phyloP scores from a whole-genome alignment of 1,140 invertebrate species.

The Sycophila sp. region DNA sequence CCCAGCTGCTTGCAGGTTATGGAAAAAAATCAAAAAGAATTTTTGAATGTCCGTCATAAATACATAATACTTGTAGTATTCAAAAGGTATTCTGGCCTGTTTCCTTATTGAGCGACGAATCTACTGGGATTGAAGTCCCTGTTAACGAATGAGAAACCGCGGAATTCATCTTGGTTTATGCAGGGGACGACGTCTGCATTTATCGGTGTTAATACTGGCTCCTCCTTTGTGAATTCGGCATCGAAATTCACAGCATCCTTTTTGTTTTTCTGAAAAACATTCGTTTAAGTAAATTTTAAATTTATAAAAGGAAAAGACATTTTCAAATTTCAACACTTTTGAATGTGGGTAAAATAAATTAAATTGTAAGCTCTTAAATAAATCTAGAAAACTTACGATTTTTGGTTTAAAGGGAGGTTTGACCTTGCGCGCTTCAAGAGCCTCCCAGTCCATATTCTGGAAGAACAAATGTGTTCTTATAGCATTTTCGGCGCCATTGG shows the following conservation, averaged over 20 bases:
- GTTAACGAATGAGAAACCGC: conserved; percentile 97
- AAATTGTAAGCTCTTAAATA: too few relatives aligned
- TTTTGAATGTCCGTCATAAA: too few relatives aligned
- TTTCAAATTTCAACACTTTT: too few relatives aligned
- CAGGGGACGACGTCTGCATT: conserved; percentile 88
- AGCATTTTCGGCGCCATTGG: conserved; percentile 82
- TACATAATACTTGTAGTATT: too few relatives aligned
- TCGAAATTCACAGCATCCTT: conserved; percentile 99
- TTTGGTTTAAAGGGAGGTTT: conserved; percentile 98
- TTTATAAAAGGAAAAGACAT: too few relatives aligned
- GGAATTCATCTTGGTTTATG: conserved; percentile 98
- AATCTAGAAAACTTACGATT: conserved; percentile 81
- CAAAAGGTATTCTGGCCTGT: conserved; percentile 1
- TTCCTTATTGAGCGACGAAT: conserved; percentile 63
- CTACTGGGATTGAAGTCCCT: conserved; percentile 85
- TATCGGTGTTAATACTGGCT: conserved; percentile 94
- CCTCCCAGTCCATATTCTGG: conserved; percentile 94
- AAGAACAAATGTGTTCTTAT: conserved; percentile 96
- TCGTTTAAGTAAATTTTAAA: too few relatives aligned
- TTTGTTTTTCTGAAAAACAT: conserved; percentile 87
- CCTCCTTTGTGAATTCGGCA: conserved; percentile 98
- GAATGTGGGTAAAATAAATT: too few relatives aligned
- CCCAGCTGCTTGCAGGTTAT: too few relatives aligned
- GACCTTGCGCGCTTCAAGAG: conserved; percentile 88
- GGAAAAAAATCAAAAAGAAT: too few relatives aligned